Percentiles rank a stretch among this genome's conserved stretches.
Conservation (phyloP, 2,797 vertebrate genomes). For the Gadopsis marmoratus region DNA sequence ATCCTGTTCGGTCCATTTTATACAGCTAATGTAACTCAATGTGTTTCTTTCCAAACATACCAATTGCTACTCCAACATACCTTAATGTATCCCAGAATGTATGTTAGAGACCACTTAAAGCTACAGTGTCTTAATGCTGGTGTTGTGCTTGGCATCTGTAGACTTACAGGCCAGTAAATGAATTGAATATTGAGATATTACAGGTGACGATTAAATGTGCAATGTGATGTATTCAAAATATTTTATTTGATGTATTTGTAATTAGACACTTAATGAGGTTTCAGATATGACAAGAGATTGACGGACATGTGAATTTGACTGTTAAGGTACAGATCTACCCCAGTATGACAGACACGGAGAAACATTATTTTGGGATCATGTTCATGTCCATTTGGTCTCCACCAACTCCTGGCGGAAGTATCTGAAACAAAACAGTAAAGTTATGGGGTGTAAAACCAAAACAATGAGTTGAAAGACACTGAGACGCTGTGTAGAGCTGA, state of each 20-base stretch:
- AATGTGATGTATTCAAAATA: neutral
- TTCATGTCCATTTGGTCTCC: too few relatives aligned
- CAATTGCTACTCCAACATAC: neutral
- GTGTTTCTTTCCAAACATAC: neutral
- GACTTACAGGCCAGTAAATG: neutral
- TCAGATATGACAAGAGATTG: neutral
- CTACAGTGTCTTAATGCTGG: neutral
- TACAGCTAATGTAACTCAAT: neutral
- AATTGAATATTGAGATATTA: neutral
- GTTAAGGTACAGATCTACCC: too few relatives aligned
- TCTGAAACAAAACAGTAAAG: neutral
- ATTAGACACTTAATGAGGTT: neutral
- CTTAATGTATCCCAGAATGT: neutral
- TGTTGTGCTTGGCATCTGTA: neutral
- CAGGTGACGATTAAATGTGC: conserved; percentile 15
- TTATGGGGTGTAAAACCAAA: too few relatives aligned
- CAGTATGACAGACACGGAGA: too few relatives aligned
- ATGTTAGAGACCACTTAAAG: neutral
- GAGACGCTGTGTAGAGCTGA: too few relatives aligned
- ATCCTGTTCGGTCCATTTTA: conserved; percentile 3
- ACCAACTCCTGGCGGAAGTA: too few relatives aligned
- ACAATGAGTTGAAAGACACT: too few relatives aligned
- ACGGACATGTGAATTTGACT: neutral
- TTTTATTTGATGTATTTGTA: neutral
- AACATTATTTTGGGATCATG: too few relatives aligned